Conservation (phyloP, 2,888 invertebrate genomes). For the Drosophila barbarae region DNA sequence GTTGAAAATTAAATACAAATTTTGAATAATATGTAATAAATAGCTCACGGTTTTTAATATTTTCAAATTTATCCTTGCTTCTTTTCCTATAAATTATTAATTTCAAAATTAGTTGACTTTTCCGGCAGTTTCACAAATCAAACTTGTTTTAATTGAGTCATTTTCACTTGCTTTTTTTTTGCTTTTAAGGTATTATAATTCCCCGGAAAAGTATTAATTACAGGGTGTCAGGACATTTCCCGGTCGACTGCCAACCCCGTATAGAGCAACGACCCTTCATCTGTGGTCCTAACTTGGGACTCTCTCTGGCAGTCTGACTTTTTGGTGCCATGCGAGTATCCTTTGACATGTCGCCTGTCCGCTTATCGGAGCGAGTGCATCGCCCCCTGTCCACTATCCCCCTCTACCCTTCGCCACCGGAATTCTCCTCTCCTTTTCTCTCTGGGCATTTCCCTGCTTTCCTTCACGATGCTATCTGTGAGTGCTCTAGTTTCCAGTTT, state of each 20-base stretch:
- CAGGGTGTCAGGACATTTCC: conserved; percentile 22
- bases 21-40: no score
- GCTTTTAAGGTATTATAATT: conserved; percentile 43
- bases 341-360: conserved; percentile 33
- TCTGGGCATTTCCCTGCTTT: conserved; percentile 17
- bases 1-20: no score
- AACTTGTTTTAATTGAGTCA: conserved; percentile 8
- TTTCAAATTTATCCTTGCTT: background rate
- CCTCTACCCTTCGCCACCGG: background rate
- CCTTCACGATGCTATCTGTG: conserved; percentile 50
- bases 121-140: background rate
- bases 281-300: conserved; percentile 16
- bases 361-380: conserved; percentile 69
- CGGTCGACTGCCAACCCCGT: conserved; percentile 4
- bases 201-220: conserved; percentile 61
- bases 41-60: no score
- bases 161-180: conserved; percentile 57
- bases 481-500: conserved; percentile 64
- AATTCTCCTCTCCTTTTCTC: background rate
- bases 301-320: conserved; percentile 21
- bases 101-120: background rate
- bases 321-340: conserved; percentile 29
- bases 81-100: background rate
- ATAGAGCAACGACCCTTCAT: conserved; percentile 33
- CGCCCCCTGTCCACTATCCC: conserved; percentile 54